Evolutionary conservation across 2,797 vertebrate genomes (phyloP).

Genomic region (Cryptoprocta ferox): DNA sequence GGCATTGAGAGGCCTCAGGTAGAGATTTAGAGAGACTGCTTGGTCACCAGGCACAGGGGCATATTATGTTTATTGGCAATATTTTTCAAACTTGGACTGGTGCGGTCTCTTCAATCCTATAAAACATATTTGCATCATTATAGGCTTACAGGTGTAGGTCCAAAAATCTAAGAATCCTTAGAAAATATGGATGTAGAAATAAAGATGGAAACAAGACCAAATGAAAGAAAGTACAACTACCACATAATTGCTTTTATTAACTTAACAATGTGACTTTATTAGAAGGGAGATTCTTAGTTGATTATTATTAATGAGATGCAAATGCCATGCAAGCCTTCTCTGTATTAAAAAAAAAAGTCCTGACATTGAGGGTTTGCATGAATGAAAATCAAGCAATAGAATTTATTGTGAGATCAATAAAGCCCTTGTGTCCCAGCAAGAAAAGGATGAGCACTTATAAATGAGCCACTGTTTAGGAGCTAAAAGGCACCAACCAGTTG

Average conservation of each 20-base stretch:
- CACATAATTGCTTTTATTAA: conserved; percentile 4
- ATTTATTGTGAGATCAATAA: conserved; percentile 47
- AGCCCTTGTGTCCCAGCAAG: conserved; percentile 35
- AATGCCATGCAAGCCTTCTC: neutral
- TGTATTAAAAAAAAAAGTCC: neutral
- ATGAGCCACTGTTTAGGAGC: conserved; percentile 2
- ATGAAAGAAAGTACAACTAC: neutral
- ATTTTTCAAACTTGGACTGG: neutral
- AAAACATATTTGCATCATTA: neutral
- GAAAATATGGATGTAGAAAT: neutral
- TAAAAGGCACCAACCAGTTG: neutral
- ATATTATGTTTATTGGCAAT: neutral
- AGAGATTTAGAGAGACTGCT: conserved; percentile 11
- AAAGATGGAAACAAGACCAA: conserved; percentile 19
- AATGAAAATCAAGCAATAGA: conserved; percentile 24
- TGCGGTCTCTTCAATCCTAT: neutral
- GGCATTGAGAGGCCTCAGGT: neutral
- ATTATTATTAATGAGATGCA: conserved; percentile 37
- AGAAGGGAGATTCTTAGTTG: conserved; percentile 11
- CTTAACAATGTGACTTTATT: neutral
- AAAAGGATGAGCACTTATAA: conserved; percentile 29
- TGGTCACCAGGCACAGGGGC: neutral
- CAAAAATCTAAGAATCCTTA: neutral
- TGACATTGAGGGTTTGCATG: neutral
- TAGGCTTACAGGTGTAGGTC: neutral